Base-by-base conservation (phyloP, 2,113 vertebrate species). In the Glaucomys volans region DNA sequence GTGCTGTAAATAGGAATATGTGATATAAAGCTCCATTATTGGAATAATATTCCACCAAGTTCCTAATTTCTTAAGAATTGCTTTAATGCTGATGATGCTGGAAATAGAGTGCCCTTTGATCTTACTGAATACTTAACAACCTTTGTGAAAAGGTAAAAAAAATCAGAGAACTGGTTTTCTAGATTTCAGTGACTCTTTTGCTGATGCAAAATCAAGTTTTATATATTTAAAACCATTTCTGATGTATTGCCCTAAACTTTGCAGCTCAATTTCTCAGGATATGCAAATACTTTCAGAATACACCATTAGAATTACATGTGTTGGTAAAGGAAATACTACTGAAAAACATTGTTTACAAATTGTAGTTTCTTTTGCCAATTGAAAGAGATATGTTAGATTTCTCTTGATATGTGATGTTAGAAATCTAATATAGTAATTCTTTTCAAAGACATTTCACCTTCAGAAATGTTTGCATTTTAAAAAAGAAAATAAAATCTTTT, bases 401-500 rank as follows among this genome's bases (percentile, higher is more conserved):
- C 2, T 87, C n/a, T 90, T 93, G 35, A 87, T 54, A 76, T 44
- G 14, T 77, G n/a, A 87, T 52, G 10, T n/a, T 74, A 89, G 42
- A 91, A 95, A 95, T 20, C 40, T 95, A 88, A 95, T 85, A 86
- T 62, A 52, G 4, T n/a, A 86, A 84, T 83, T 87, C 20, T 64
- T 87, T 94, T 52, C 94, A 86, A 91, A 95, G 62, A 81, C n/a
- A 81, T 54, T 85, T 88, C 66, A 79, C 72, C 69, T 83, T 74
- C 40, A 85, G 30, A 69, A 92, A 14, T 85, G 26, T 57, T 90
- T 81, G 2, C 81, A 50, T 59, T 93, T 95, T 77, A 9, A 26
- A 91, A 93, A 76, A 52, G 42, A 80, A 95, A 95, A 88, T 47
- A 93, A 80, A 94, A 91, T 76, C 47, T 77, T 74, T n/a, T 72